Conservation (phyloP, 1,140 invertebrate genomes). For the Apolygus lucorum region DNA sequence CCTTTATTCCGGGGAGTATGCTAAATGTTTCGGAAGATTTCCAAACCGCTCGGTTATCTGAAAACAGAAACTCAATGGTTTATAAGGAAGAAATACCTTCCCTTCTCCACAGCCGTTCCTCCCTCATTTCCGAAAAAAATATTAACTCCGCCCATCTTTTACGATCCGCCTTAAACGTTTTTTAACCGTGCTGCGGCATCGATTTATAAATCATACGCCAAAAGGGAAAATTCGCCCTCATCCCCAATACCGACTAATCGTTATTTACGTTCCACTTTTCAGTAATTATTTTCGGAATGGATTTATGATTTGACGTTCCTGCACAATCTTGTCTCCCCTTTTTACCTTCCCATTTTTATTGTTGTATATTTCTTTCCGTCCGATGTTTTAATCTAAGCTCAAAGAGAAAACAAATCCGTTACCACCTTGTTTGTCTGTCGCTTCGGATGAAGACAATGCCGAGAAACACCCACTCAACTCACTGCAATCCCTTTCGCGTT, state of each 20-base stretch:
- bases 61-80: conserved; percentile 28
- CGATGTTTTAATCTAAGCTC: conserved; percentile 5
- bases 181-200: conserved; percentile 11
- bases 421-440: background rate
- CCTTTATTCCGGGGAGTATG: conserved; percentile 23
- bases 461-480: background rate
- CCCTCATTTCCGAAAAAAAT: background rate
- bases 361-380: background rate
- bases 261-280: conserved; percentile 11
- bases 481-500: no score
- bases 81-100: conserved; percentile 23
- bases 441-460: background rate
- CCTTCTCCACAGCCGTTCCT: background rate
- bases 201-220: conserved; percentile 7
- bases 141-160: conserved; percentile 22
- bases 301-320: background rate
- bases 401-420: background rate
- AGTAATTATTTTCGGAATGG: conserved; percentile 6
- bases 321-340: background rate
- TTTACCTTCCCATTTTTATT: background rate
- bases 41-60: conserved; percentile 26
- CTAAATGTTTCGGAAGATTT: conserved; percentile 29
- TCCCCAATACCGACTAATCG: background rate
- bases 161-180: conserved; percentile 19
- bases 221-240: background rate